Percentiles rank a stretch among this genome's conserved stretches.
phyloP scores from a whole-genome alignment of 2,113 vertebrate species.

The Hippocampus abdominalis region DNA sequence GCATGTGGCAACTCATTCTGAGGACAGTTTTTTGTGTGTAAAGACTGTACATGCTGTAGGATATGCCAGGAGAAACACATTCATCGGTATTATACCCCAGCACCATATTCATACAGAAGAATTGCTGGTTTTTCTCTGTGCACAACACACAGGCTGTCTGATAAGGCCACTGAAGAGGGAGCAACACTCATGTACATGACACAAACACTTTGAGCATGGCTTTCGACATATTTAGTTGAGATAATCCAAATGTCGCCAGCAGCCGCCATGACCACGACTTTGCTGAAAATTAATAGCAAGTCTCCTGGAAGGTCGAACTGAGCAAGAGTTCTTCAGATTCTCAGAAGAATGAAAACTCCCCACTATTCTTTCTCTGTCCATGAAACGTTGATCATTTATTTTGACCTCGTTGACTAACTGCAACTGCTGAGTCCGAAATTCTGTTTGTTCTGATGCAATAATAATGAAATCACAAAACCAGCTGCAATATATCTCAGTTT shows the following conservation, averaged over 20 bases:
- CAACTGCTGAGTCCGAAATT: slow-evolving; percentile 13
- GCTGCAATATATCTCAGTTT: neutral
- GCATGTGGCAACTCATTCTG: slow-evolving; percentile 14
- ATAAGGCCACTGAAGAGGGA: neutral
- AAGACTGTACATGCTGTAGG: neutral
- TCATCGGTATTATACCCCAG: slow-evolving; percentile 29
- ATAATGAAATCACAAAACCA: slow-evolving; percentile 18
- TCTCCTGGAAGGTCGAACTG: slow-evolving; percentile 14
- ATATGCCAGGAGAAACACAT: slow-evolving; percentile 20
- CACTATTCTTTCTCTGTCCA: slow-evolving; percentile 7
- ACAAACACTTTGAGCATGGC: slow-evolving; percentile 16
- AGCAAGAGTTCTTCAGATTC: slow-evolving; percentile 18
- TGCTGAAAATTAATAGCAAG: slow-evolving; percentile 27
- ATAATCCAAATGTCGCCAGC: slow-evolving; percentile 30
- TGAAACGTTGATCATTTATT: slow-evolving; percentile 35
- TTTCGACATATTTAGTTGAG: slow-evolving; percentile 30
- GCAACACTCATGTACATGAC: neutral
- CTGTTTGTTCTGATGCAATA: slow-evolving; percentile 7
- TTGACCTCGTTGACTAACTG: slow-evolving; percentile 12
- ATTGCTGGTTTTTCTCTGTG: slow-evolving; percentile 26
- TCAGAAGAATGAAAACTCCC: slow-evolving; percentile 19
- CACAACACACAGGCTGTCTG: slow-evolving; percentile 21
- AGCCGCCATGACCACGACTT: slow-evolving; percentile 13
- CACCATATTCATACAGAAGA: slow-evolving; percentile 28
- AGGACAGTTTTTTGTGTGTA: slow-evolving; percentile 18